These are phyloP conservation scores for Podabrus alpinus DNA, from an alignment of 2,888 invertebrate species.

Conservation along the genomic window DNA sequence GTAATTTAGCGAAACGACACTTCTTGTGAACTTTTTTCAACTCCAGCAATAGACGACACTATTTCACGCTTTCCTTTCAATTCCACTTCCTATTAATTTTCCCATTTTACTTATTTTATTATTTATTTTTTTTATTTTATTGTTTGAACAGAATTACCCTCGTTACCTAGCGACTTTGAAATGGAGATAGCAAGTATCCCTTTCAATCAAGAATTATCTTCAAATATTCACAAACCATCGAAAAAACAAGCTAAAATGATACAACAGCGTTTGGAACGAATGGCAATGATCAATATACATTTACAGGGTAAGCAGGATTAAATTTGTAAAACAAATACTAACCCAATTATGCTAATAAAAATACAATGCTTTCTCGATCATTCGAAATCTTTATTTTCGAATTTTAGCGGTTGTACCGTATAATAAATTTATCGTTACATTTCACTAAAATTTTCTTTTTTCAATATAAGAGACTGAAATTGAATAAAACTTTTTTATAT, in stretches of 20 bases:
- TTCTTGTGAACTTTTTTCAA: background rate
- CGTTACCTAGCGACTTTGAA: constrained; percentile 61
- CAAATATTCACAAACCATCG: constrained; percentile 57
- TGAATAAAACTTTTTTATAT: no score
- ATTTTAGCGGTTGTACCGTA: no score
- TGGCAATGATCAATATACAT: constrained; percentile 81
- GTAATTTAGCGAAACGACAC: background rate
- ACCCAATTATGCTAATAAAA: background rate
- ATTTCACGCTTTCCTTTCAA: background rate
- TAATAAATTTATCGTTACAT: background rate
- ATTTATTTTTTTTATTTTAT: constrained; percentile 30
- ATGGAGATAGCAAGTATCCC: constrained; percentile 49
- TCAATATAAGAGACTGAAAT: background rate
- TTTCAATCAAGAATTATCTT: constrained; percentile 54
- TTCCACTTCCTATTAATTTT: background rate
- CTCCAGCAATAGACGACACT: background rate
- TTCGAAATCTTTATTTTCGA: no score
- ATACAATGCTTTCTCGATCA: no score
- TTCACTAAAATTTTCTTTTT: background rate
- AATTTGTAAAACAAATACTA: background rate
- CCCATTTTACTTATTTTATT: background rate
- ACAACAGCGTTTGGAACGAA: constrained; percentile 73
- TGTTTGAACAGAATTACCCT: constrained; percentile 60
- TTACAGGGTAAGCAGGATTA: constrained; percentile 71
- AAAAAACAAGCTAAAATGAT: constrained; percentile 73